Evolutionary conservation across 2,888 invertebrate genomes (phyloP).

Genomic region (Papilio gigon): DNA sequence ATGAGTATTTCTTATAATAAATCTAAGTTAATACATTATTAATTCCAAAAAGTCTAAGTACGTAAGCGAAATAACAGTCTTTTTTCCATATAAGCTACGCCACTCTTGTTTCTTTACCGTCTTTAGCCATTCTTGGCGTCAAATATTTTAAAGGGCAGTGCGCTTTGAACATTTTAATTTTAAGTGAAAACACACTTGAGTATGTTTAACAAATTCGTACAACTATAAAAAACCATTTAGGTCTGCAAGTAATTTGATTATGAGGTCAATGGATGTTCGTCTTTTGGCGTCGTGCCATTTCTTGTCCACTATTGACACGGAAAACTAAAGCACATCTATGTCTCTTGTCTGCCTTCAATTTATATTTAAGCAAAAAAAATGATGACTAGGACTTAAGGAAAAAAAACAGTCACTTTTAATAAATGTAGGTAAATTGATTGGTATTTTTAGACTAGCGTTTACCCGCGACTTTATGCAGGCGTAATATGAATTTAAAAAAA

Average conservation of each 20-base stretch:
- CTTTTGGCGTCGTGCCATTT: slow-evolving; percentile 7
- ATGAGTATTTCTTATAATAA: too few species aligned
- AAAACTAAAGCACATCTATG: background rate
- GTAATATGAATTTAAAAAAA: too few species aligned
- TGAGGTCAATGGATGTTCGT: slow-evolving; percentile 16
- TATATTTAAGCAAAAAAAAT: background rate
- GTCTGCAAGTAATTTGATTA: slow-evolving; percentile 13
- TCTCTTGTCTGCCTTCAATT: background rate
- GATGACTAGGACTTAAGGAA: background rate
- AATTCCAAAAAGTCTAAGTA: too few species aligned
- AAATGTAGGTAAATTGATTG: background rate
- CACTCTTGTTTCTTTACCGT: too few species aligned
- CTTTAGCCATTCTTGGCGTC: too few species aligned
- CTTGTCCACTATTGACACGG: slow-evolving; percentile 1
- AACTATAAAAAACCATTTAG: slow-evolving; percentile 6
- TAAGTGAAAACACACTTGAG: background rate
- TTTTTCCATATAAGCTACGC: too few species aligned
- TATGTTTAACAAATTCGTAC: slow-evolving; percentile 2
- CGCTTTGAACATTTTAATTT: too few species aligned
- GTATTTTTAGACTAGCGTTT: too few species aligned
- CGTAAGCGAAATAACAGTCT: too few species aligned
- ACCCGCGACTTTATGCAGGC: too few species aligned
- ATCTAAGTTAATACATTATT: too few species aligned
- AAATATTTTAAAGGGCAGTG: too few species aligned
- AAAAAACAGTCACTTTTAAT: background rate